Percentiles rank a stretch among this genome's conserved stretches.
Evolutionary conservation across 2,797 vertebrate genomes (phyloP).

Genomic region (Peromyscus nudipes): DNA sequence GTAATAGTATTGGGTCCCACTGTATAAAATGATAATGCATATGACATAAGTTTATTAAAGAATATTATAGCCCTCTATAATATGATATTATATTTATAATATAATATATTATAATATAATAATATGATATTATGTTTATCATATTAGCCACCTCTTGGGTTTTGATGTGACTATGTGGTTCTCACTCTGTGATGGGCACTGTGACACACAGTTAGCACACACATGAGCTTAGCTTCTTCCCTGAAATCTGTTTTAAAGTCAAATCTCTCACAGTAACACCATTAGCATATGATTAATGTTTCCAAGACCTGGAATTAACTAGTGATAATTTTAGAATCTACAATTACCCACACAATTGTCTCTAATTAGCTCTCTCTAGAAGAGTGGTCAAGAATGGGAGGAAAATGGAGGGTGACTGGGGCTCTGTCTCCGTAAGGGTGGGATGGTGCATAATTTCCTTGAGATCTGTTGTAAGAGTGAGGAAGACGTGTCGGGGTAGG

Average conservation of each 20-base stretch:
- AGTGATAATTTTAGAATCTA: slow-evolving; percentile 77
- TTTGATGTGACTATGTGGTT: not conserved
- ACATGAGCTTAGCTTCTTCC: slow-evolving; percentile 53
- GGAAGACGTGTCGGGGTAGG: not conserved
- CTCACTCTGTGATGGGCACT: not conserved
- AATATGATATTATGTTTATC: no score
- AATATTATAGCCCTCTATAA: not conserved
- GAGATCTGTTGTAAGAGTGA: not conserved
- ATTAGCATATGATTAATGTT: slow-evolving; percentile 72
- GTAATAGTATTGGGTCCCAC: not conserved
- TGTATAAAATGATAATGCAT: not conserved
- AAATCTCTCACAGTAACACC: slow-evolving; percentile 22
- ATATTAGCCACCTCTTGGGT: not conserved
- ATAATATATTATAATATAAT: no score
- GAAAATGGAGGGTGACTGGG: not conserved
- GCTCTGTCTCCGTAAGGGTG: not conserved
- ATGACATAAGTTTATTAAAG: not conserved
- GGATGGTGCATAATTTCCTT: not conserved
- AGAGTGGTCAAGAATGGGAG: slow-evolving; percentile 64
- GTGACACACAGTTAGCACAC: slow-evolving; percentile 32
- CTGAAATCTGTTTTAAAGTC: slow-evolving; percentile 66
- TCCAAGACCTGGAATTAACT: slow-evolving; percentile 66
- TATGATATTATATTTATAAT: no score
- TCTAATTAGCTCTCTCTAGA: slow-evolving; percentile 62
- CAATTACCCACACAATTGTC: slow-evolving; percentile 68